Conservation (phyloP, 2,797 vertebrate species). For the Xiphorhynchus erythropygius region DNA sequence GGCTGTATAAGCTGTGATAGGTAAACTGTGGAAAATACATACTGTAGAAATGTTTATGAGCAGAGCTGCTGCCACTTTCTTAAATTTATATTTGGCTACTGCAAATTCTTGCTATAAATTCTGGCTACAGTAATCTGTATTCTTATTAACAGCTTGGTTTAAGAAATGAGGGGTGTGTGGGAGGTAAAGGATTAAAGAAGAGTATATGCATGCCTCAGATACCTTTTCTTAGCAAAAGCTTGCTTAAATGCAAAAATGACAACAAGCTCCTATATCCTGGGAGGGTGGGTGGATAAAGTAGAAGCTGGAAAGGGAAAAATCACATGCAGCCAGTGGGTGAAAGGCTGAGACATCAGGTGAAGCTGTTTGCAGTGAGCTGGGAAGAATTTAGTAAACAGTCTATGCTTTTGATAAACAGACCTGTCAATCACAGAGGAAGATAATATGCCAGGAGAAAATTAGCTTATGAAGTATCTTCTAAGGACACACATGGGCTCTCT, state of each 20-base stretch:
- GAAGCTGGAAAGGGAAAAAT: conserved; percentile 5
- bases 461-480: neutral
- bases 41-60: neutral
- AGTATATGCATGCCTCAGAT: conserved; percentile 32
- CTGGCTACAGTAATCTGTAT: conserved; percentile 46
- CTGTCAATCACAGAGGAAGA: neutral
- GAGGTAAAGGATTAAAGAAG: conserved; percentile 56
- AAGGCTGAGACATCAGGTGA: conserved; percentile 1
- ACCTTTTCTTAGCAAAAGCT: conserved; percentile 52
- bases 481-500: neutral
- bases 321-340: neutral
- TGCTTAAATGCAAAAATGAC: neutral
- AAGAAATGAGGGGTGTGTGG: conserved; percentile 35
- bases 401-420: conserved; percentile 13
- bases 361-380: conserved; percentile 3
- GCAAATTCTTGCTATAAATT: conserved; percentile 35
- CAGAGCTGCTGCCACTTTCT: conserved; percentile 8
- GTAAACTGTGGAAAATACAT: conserved; percentile 5
- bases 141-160: conserved; percentile 62
- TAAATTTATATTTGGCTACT: conserved; percentile 11
- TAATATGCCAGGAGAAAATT: neutral
- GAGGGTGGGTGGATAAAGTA: neutral
- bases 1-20: neutral
- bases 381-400: conserved; percentile 24
- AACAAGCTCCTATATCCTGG: neutral